phyloP scores from a whole-genome alignment of 2,888 invertebrate genomes.

The Parelbella ahira region DNA sequence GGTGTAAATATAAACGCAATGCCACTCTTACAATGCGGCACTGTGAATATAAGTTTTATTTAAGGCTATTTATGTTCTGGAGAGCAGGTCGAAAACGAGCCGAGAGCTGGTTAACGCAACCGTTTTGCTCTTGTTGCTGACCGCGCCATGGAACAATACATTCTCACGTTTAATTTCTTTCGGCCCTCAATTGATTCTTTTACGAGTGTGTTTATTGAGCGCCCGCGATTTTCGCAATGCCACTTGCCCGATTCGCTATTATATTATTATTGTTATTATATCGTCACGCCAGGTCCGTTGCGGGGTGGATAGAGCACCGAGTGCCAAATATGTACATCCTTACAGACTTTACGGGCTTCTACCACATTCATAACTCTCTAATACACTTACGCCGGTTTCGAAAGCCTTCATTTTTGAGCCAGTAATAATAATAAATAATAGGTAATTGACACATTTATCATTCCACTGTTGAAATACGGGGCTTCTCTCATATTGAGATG shows the following conservation, averaged over 20 bases:
- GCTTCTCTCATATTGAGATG: too few species aligned
- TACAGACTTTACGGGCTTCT: too few species aligned
- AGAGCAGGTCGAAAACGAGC: slow-evolving; percentile 77
- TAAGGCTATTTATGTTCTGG: slow-evolving; percentile 70
- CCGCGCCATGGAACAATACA: slow-evolving; percentile 77
- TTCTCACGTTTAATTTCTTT: slow-evolving; percentile 81
- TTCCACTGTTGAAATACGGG: too few species aligned
- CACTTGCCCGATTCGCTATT: slow-evolving; percentile 44
- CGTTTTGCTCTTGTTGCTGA: slow-evolving; percentile 73
- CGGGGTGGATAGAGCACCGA: too few species aligned
- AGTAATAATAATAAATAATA: too few species aligned
- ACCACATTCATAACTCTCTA: too few species aligned
- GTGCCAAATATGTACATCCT: too few species aligned
- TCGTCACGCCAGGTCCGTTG: too few species aligned
- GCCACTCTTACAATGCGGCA: slow-evolving; percentile 55
- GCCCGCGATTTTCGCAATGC: slow-evolving; percentile 67
- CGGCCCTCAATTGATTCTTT: slow-evolving; percentile 75
- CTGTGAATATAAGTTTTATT: slow-evolving; percentile 71
- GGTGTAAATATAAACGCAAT: slow-evolving; percentile 30
- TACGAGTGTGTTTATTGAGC: slow-evolving; percentile 79
- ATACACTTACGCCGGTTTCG: too few species aligned
- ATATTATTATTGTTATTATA: too few species aligned
- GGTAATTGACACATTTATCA: too few species aligned
- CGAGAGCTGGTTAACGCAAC: slow-evolving; percentile 72
- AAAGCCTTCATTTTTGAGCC: too few species aligned